Percentiles rank a stretch among this genome's conserved stretches.
Evolutionary conservation across 2,888 invertebrate genomes (phyloP).

Genomic region (Macrophya alboannulata): DNA sequence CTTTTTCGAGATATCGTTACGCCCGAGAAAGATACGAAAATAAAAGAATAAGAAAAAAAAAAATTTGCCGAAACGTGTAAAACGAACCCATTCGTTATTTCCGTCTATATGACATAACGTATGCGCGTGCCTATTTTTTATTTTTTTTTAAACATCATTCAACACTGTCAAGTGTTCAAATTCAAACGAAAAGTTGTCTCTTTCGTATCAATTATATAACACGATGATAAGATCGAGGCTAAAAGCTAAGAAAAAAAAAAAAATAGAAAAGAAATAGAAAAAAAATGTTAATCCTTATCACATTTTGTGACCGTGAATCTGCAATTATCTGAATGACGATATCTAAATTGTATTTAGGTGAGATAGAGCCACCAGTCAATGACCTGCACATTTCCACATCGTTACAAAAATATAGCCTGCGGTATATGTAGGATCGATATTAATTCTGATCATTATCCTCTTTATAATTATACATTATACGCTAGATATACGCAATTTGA

Average conservation of each 20-base stretch:
- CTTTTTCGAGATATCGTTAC: neutral
- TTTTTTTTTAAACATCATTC: neutral
- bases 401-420: neutral
- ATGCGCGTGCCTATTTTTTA: neutral
- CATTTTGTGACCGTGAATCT: neutral
- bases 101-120: neutral
- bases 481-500: neutral
- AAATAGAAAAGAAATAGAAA: too few relatives aligned
- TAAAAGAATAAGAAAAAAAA: neutral
- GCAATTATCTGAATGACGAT: neutral
- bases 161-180: neutral
- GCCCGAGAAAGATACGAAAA: neutral
- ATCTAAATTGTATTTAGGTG: neutral
- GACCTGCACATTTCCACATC: conserved; percentile 10
- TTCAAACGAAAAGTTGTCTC: neutral
- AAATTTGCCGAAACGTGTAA: neutral
- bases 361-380: neutral
- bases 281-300: neutral
- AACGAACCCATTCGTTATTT: neutral
- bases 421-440: neutral
- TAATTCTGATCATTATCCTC: neutral
- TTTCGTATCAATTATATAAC: neutral
- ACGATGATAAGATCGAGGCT: neutral
- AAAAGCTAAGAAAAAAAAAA: neutral
- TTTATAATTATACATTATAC: neutral